A percentile compares a stretch with the other conserved stretches of the same genome.
Conservation (phyloP, 1,140 invertebrate genomes). For the Apis cerana region DNA sequence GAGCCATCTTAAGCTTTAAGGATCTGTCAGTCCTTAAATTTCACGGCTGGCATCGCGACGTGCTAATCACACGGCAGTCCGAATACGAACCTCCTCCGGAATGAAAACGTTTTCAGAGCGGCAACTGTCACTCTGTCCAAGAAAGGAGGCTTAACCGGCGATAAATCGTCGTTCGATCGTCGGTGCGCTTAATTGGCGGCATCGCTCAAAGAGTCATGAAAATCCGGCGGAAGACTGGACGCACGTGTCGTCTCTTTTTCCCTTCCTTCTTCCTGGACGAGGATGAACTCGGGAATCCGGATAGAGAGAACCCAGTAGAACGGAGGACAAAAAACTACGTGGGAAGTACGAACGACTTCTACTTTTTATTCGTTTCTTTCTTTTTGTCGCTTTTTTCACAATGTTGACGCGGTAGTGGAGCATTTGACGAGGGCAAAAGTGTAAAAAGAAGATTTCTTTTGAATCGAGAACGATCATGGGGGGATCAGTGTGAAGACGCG, state of each 20-base stretch:
- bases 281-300: constrained; percentile 10
- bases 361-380: background rate
- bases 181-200: constrained; percentile 63
- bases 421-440: background rate
- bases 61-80: constrained; percentile 25
- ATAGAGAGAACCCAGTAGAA: constrained; percentile 28
- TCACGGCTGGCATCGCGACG: constrained; percentile 35
- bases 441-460: constrained; percentile 24
- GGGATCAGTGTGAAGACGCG: constrained; percentile 1
- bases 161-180: constrained; percentile 64
- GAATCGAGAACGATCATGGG: constrained; percentile 27
- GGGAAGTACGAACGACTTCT: constrained; percentile 23
- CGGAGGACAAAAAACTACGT: constrained; percentile 9
- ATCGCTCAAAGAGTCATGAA: constrained; percentile 43
- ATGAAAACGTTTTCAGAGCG: constrained; percentile 50
- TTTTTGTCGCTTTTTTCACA: background rate
- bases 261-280: background rate
- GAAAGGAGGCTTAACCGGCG: constrained; percentile 46
- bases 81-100: background rate
- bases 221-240: constrained; percentile 35
- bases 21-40: constrained; percentile 30
- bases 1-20: background rate
- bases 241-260: constrained; percentile 39
- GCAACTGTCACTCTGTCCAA: constrained; percentile 27
- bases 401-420: no score